A percentile compares a stretch with the other conserved stretches of the same genome.
Evolutionary conservation across 2,888 invertebrate genomes (phyloP).

Genomic region (Drosophila quasianomalipes): DNA sequence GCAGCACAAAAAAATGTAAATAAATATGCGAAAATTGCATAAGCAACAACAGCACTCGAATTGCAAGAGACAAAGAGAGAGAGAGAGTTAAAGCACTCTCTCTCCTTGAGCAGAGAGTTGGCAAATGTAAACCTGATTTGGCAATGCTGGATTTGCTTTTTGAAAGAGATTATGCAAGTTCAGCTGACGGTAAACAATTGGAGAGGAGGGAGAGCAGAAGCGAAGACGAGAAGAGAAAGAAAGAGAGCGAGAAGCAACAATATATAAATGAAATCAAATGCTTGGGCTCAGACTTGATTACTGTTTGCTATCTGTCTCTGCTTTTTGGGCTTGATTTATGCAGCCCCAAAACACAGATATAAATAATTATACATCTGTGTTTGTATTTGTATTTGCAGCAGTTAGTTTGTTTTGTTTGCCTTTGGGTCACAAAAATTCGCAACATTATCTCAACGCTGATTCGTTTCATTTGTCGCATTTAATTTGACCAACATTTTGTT

Average conservation of each 20-base stretch:
- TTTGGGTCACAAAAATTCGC: conserved; percentile 59
- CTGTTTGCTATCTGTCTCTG: conserved; percentile 26
- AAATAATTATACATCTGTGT: conserved; percentile 2
- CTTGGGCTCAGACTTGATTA: conserved; percentile 58
- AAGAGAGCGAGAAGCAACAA: conserved; percentile 20
- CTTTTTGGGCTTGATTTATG: conserved; percentile 53
- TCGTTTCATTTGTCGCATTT: conserved; percentile 36
- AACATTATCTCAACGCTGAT: conserved; percentile 55
- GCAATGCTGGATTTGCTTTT: conserved; percentile 45
- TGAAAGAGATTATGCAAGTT: conserved; percentile 66
- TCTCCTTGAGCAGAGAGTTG: conserved; percentile 37
- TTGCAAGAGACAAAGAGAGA: background rate
- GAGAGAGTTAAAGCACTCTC: conserved; percentile 12
- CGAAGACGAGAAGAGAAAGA: background rate
- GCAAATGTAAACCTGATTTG: conserved; percentile 58
- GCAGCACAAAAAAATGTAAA: conserved; percentile 6
- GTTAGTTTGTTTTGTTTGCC: conserved; percentile 34
- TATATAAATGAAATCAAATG: conserved; percentile 49
- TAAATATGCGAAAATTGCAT: conserved; percentile 64
- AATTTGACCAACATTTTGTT: conserved; percentile 46
- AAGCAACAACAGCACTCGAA: conserved; percentile 32
- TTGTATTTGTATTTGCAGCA: conserved; percentile 10
- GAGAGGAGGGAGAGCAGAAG: background rate
- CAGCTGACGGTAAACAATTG: conserved; percentile 43
- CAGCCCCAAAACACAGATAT: conserved; percentile 26